These are phyloP conservation scores for Cheilosia vernalis DNA, from an alignment of 2,888 invertebrate species.

Conservation along the genomic window DNA sequence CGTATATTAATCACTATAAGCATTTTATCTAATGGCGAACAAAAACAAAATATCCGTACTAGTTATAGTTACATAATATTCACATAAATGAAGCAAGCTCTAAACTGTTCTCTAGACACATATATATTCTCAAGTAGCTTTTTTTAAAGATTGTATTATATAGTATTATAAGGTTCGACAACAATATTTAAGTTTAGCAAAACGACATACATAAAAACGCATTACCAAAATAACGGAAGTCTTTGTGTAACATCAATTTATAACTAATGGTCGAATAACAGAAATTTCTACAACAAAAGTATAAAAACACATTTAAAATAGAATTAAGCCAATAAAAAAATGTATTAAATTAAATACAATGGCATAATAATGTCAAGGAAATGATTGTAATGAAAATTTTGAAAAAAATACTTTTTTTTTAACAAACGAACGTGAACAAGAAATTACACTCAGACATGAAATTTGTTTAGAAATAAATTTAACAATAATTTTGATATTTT, in stretches of 20 bases:
- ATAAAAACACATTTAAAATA: constrained; percentile 41
- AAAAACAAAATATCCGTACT: constrained; percentile 6
- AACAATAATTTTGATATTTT: constrained; percentile 64
- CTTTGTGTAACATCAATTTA: constrained; percentile 48
- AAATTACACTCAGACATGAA: constrained; percentile 70
- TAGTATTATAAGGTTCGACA: constrained; percentile 24
- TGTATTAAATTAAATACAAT: constrained; percentile 14
- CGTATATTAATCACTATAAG: constrained; percentile 16
- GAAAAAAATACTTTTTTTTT: constrained; percentile 34
- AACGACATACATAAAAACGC: constrained; percentile 61
- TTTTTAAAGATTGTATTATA: neutral
- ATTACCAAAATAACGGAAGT: neutral
- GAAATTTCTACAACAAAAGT: constrained; percentile 48
- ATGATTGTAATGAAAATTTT: constrained; percentile 56
- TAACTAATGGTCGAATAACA: constrained; percentile 42
- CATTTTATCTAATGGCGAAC: constrained; percentile 26
- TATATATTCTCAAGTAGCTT: constrained; percentile 7
- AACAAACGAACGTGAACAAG: constrained; percentile 67
- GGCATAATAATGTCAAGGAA: constrained; percentile 35
- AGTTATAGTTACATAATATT: constrained; percentile 9
- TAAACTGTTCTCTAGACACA: constrained; percentile 16
- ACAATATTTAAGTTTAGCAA: constrained; percentile 63
- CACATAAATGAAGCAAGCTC: constrained; percentile 26
- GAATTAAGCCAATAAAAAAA: constrained; percentile 43
- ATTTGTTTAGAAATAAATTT: constrained; percentile 45